Base-by-base conservation (phyloP, 2,797 vertebrate species). In the Bufotes viridis region DNA sequence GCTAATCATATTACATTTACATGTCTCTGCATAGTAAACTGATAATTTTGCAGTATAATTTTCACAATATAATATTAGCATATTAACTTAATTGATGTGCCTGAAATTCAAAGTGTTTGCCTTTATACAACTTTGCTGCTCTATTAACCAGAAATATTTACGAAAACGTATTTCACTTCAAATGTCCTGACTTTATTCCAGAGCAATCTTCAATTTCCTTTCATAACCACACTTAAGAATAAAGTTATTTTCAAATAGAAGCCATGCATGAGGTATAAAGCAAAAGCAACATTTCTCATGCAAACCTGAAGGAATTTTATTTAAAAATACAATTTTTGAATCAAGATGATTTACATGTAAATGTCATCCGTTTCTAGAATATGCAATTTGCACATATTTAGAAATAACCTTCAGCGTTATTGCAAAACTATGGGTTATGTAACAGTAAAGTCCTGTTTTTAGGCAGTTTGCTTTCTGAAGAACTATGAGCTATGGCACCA, bases 301-400 rank as follows among this genome's bases (percentile, higher is more conserved):
- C 85, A 81, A 81, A 74, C 49, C 20, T n/a, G n/a, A 42, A 81
- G 67, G 34, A 81, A 81, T 81, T 49, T 74, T 22, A 87, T 81
- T 87, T 72, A 60, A 87, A 87, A 58, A 53, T 78, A 53, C 58
- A 51, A 61, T 49, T 49, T 87, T 86, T 53, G 60, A 70, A 81
- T 81, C 9, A 70, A 69, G 55, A 42, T 49, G 7, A 87, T 61
- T 87, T 87, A 57, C 18, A 87, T 81, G 49, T n/a, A 61, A 87
- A 81, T 61, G 22, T 12, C 55, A 81, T 24, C 22, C 12, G 6
- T 81, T 87, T 49, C 29, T 61, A 60, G 20, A 81, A 18, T 60
- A 10, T 12, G 75, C 26, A 49, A 20, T 53, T 85, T 78, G 34
- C 42, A 85, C 22, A 78, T 13, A 75, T 83, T 57, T 84, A n/a